A percentile compares a stretch with the other conserved stretches of the same genome.
Conservation (phyloP, 2,797 vertebrate species). For the Lates japonicus region DNA sequence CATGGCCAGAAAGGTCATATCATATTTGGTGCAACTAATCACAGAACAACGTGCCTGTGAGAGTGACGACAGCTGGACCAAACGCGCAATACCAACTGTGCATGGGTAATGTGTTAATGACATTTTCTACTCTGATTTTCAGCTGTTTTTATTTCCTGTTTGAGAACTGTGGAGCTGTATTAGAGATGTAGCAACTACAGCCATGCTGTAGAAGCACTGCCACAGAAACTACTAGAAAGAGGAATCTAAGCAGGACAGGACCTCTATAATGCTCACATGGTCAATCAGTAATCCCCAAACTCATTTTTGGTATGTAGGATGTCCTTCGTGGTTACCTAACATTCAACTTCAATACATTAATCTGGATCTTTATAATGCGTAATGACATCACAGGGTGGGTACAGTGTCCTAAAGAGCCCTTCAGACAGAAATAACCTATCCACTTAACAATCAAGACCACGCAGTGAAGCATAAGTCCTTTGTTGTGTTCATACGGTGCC, state of each 20-base stretch:
- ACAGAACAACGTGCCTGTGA: slow-evolving; percentile 12
- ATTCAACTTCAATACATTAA: slow-evolving; percentile 37
- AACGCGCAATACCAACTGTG: slow-evolving; percentile 24
- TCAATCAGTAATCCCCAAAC: slow-evolving; percentile 37
- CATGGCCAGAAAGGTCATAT: background rate
- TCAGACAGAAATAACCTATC: slow-evolving; percentile 44
- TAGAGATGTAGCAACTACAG: background rate
- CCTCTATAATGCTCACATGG: background rate
- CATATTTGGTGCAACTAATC: slow-evolving; percentile 15
- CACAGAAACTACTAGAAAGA: background rate
- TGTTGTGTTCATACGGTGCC: slow-evolving; percentile 15
- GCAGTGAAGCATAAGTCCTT: slow-evolving; percentile 39
- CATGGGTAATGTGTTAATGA: slow-evolving; percentile 6
- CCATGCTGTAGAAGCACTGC: background rate
- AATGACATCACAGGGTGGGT: background rate
- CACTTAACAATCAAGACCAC: slow-evolving; percentile 34
- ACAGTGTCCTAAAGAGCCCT: slow-evolving; percentile 21
- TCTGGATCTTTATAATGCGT: slow-evolving; percentile 27
- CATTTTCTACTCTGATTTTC: slow-evolving; percentile 2
- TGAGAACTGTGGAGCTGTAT: background rate
- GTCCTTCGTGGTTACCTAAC: slow-evolving; percentile 41
- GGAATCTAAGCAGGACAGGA: background rate
- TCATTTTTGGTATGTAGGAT: slow-evolving; percentile 10
- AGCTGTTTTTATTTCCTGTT: background rate
- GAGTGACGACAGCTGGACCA: slow-evolving; percentile 39